Percentiles rank a stretch among this genome's conserved stretches.
phyloP scores from a whole-genome alignment of 2,797 vertebrate species.

The Arnoldichthys spilopterus region DNA sequence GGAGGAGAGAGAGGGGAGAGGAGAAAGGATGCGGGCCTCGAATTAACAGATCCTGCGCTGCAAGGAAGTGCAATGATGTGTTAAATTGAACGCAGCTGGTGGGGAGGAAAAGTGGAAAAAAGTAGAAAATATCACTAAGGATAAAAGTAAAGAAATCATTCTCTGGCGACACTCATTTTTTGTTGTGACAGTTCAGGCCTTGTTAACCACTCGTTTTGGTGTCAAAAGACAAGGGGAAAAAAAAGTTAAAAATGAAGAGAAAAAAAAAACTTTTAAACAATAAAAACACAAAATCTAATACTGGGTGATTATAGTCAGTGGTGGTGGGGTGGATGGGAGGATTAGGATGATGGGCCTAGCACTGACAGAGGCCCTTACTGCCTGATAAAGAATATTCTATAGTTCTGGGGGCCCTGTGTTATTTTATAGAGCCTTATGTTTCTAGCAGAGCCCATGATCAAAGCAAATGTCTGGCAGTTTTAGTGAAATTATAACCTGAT shows the following conservation, averaged over 20 bases:
- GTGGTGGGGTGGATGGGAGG: too few relatives aligned
- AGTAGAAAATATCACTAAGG: slow-evolving; percentile 62
- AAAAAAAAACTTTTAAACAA: too few relatives aligned
- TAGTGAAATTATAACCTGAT: too few relatives aligned
- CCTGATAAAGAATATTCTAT: too few relatives aligned
- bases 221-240: not conserved
- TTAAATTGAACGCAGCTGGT: slow-evolving; percentile 87
- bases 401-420: too few relatives aligned
- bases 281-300: too few relatives aligned
- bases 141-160: slow-evolving; percentile 62
- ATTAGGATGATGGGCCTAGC: too few relatives aligned
- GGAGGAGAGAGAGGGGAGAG: slow-evolving; percentile 37
- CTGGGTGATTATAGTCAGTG: too few relatives aligned
- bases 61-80: slow-evolving; percentile 86
- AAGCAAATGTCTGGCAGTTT: too few relatives aligned
- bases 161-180: slow-evolving; percentile 58
- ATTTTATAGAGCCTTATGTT: too few relatives aligned
- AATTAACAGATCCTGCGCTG: slow-evolving; percentile 81
- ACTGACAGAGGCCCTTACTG: too few relatives aligned
- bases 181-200: slow-evolving; percentile 51
- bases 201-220: slow-evolving; percentile 46
- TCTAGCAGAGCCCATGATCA: too few relatives aligned
- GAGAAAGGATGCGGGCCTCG: slow-evolving; percentile 67
- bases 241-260: not conserved
- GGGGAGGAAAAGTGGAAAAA: slow-evolving; percentile 68